Evolutionary conservation across 2,113 vertebrate genomes (phyloP), one percentile per base, ranked within the genome.

Genomic region (Alexandromys fortis): DNA sequence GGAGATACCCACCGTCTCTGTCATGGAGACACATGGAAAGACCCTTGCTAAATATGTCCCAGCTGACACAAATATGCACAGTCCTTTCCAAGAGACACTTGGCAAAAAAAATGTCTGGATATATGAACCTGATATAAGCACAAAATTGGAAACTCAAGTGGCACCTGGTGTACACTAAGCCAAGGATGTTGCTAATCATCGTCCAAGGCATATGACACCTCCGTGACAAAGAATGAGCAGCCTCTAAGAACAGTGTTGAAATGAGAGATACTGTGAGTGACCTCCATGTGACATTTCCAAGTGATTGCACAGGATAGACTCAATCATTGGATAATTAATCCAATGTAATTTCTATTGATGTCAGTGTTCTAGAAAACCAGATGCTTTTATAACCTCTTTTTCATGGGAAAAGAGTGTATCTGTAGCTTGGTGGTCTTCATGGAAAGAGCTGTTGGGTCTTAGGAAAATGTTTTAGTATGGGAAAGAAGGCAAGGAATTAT

Each of bases 11-110:
- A 95, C 58, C 92, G 49, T 90, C 95, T 96, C 82, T 68, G 94
- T 96, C 96, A 92, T 91, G 72, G 76, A 91, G 94, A 96, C 76
- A 88, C 94, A 67, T 89, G 76, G 72, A 81, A 94, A 79, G 92
- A 96, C n/a, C 65, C 89, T 76, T 33, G 21, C 35, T 86, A 75
- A 72, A 73, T 76, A 76, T 33, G 78, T 70, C 82, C 75, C 76
- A 38, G 1, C 28, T 81, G 86, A 47, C 35, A 52, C 79, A 89
- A 67, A 92, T 96, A 95, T 79, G 52, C 7, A 67, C 13, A n/a
- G 7, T 5, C 11, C 12, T 33, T 17, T 42, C 70, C 52, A 73
- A 45, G 42, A 93, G 30, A 86, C 52, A 78, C 7, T 75, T 70
- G 73, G 61, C 16, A 72, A 89, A 58, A 55, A 58, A 89, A 63